Evolutionary conservation across 64 coral and sea anemone species (phyloP).

Genomic region (Porites australiensis): DNA sequence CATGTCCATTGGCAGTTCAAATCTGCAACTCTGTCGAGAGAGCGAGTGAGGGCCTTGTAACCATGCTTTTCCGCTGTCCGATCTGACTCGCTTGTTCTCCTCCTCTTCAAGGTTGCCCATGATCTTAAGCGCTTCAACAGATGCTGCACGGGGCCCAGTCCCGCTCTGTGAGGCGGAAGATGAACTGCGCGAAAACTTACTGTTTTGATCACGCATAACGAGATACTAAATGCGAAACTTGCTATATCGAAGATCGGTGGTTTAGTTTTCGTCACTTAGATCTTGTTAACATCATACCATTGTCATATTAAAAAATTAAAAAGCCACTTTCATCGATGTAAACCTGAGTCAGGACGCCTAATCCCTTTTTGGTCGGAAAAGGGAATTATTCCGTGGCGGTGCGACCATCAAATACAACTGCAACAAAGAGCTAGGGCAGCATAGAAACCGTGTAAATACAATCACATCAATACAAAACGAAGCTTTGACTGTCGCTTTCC

Average conservation of each 20-base stretch:
- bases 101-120: slow-evolving; percentile 67
- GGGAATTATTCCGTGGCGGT: too few species aligned
- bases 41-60: slow-evolving; percentile 88
- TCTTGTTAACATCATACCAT: too few species aligned
- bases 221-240: background rate
- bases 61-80: slow-evolving; percentile 55
- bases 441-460: too few species aligned
- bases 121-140: slow-evolving; percentile 38
- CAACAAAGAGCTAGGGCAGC: too few species aligned
- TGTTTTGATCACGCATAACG: slow-evolving; percentile 36
- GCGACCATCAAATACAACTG: too few species aligned
- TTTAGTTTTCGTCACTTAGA: background rate
- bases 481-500: too few species aligned
- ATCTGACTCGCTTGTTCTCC: slow-evolving; percentile 37
- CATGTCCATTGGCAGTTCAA: slow-evolving; percentile 97
- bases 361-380: too few species aligned
- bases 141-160: background rate
- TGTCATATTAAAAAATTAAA: too few species aligned
- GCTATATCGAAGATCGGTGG: background rate
- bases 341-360: too few species aligned
- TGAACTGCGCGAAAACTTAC: background rate
- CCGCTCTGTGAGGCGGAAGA: slow-evolving; percentile 2
- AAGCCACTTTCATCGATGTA: too few species aligned
- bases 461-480: background rate
- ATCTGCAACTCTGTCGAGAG: slow-evolving; percentile 86